phyloP scores from a whole-genome alignment of 2,888 invertebrate genomes.

The Linnaemya tessellans region DNA sequence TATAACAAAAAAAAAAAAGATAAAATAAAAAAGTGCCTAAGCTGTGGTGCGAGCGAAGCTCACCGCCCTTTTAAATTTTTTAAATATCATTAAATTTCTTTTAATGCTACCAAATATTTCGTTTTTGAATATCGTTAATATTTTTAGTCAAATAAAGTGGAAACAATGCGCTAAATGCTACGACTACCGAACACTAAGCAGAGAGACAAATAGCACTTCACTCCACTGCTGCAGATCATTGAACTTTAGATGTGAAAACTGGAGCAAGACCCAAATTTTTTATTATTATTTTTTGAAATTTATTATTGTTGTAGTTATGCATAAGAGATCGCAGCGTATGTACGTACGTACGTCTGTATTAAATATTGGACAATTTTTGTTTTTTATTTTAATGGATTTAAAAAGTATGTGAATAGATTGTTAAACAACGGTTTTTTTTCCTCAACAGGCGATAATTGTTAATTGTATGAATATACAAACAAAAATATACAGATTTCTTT shows the following conservation, averaged over 20 bases:
- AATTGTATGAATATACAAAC: constrained; percentile 1
- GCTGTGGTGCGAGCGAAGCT: neutral
- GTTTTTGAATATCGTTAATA: constrained; percentile 17
- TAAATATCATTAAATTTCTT: neutral
- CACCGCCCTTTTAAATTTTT: neutral
- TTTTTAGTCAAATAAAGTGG: constrained; percentile 11
- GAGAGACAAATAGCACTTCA: constrained; percentile 23
- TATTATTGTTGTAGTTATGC: constrained; percentile 39
- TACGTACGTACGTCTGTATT: neutral
- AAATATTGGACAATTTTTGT: constrained; percentile 28
- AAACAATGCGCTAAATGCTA: constrained; percentile 25
- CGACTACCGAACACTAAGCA: neutral
- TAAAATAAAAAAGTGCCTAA: neutral
- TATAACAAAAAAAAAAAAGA: neutral
- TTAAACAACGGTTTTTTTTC: neutral
- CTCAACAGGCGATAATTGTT: constrained; percentile 3
- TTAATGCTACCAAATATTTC: constrained; percentile 7
- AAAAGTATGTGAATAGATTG: constrained; percentile 13
- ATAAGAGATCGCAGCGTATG: neutral
- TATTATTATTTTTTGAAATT: neutral
- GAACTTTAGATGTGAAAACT: constrained; percentile 80
- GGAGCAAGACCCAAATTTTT: constrained; percentile 80
- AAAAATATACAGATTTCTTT: neutral
- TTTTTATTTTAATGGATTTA: neutral
- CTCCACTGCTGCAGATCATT: constrained; percentile 75